Evolutionary conservation across 92 coral and sea anemone species (phyloP), one percentile per base, ranked within the genome.

Genomic region (Epizoanthus scotinus): DNA sequence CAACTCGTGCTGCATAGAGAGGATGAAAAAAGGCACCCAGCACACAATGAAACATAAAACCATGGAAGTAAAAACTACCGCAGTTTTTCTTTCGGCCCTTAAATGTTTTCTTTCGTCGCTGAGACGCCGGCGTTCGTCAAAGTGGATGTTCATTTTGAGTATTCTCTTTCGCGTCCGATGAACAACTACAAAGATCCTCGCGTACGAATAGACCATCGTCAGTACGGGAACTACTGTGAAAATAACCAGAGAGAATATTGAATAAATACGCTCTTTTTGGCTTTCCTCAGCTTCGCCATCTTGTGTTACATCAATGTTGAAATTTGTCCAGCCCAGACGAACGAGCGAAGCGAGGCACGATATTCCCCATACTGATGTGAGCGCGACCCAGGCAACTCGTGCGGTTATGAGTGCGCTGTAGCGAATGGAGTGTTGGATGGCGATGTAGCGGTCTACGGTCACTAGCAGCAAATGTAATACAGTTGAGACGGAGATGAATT

Each of bases 11-110:
- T 81, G 79, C 19, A 88, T 62, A 38, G 85, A 73, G 61, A 85
- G 61, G 25, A 88, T 68, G 58, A 87, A 91, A 67, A 62, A 88
- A 7, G 94, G 94, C 28, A 91, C 73, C 94, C 94, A 91, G 70
- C 91, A 91, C 2, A 78, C 78, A 8, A 79, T 70, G 49, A 88
- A 91, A 18, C 88, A 83, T 54, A 85, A 8, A 4, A 86, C 66
- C 94, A 91, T 91, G 21, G 75, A 59, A 59, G 86, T 59, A 68
- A 91, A 91, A 12, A 91, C 84, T n/a, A 70, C 73, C 69, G 86
- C 90, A 34, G 94, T 81, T 55, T 85, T 91, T 78, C 91, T 79
- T 79, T 91, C 91, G 28, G 92, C 90, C 29, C 69, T 75, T 24
- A 86, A 28, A 64, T 64, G 40, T 13, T 64, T 64, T 18, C 44